A percentile compares a stretch with the other conserved stretches of the same genome.
Evolutionary conservation across 1,140 invertebrate species (phyloP).

Genomic region (Orussus abietinus): DNA sequence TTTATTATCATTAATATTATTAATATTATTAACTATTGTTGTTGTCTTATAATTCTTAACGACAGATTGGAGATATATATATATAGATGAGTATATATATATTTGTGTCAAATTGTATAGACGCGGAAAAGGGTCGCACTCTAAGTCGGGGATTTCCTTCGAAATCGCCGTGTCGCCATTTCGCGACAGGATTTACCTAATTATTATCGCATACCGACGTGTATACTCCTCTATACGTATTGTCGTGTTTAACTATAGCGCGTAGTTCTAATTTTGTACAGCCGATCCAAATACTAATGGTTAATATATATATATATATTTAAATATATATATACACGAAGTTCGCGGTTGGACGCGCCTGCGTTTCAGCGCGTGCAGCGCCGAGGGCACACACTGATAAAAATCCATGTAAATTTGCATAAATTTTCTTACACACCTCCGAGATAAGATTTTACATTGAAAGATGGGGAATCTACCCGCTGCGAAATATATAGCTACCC

Average conservation of each 20-base stretch:
- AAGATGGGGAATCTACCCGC: no score
- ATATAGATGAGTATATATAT: slow-evolving; percentile 22
- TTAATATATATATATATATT: neutral
- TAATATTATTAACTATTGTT: slow-evolving; percentile 31
- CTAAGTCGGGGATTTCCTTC: no score
- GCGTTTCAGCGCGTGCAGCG: slow-evolving; percentile 7
- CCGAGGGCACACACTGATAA: no score
- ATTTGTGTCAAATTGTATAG: slow-evolving; percentile 32
- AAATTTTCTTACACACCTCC: no score
- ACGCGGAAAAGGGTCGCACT: no score
- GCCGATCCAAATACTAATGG: slow-evolving; percentile 12
- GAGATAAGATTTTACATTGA: no score
- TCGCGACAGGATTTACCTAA: slow-evolving; percentile 3
- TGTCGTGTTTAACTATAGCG: slow-evolving; percentile 11
- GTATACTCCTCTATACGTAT: slow-evolving; percentile 26
- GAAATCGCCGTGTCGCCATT: slow-evolving; percentile 19
- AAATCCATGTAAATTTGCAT: no score
- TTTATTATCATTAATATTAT: slow-evolving; percentile 1
- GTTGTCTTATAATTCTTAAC: slow-evolving; percentile 34
- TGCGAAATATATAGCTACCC: no score
- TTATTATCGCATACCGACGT: slow-evolving; percentile 17
- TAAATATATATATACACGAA: slow-evolving; percentile 15
- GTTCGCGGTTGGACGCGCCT: slow-evolving; percentile 2
- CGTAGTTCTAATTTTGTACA: slow-evolving; percentile 35
- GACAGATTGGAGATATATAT: slow-evolving; percentile 21